Conservation (phyloP, 2,888 invertebrate genomes). For the Amphimallon solstitiale region DNA sequence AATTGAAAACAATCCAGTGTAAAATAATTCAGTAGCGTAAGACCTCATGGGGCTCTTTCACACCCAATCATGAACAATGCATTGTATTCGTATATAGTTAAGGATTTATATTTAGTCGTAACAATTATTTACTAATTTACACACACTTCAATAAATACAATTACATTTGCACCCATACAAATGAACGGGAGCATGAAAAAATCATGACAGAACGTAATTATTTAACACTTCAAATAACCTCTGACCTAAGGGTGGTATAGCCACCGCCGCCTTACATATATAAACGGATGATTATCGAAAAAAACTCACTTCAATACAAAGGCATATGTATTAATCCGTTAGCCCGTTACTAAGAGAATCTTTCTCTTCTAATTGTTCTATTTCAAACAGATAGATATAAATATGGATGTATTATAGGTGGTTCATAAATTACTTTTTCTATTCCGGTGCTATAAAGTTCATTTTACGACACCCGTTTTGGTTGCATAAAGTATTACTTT, state of each 20-base stretch:
- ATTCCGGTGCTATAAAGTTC: too few species aligned
- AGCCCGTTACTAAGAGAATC: too few species aligned
- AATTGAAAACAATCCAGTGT: slow-evolving; percentile 43
- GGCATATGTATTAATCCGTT: too few species aligned
- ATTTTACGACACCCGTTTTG: too few species aligned
- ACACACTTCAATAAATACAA: slow-evolving; percentile 63
- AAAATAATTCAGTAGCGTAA: slow-evolving; percentile 56
- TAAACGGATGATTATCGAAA: neutral
- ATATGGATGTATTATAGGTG: too few species aligned
- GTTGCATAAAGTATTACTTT: too few species aligned
- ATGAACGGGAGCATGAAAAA: slow-evolving; percentile 52
- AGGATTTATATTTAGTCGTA: slow-evolving; percentile 57
- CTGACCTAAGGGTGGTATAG: neutral
- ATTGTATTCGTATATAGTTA: slow-evolving; percentile 45
- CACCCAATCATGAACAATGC: slow-evolving; percentile 2
- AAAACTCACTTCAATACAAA: neutral
- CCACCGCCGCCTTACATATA: too few species aligned
- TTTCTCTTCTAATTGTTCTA: too few species aligned
- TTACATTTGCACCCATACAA: slow-evolving; percentile 59
- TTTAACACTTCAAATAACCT: slow-evolving; percentile 45
- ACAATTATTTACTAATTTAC: slow-evolving; percentile 63
- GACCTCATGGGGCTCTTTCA: slow-evolving; percentile 56
- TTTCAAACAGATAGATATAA: too few species aligned
- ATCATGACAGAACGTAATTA: slow-evolving; percentile 46
- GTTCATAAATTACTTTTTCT: too few species aligned